Base-by-base conservation (phyloP, 1,140 invertebrate genomes). In the Bombus sylvicola region DNA sequence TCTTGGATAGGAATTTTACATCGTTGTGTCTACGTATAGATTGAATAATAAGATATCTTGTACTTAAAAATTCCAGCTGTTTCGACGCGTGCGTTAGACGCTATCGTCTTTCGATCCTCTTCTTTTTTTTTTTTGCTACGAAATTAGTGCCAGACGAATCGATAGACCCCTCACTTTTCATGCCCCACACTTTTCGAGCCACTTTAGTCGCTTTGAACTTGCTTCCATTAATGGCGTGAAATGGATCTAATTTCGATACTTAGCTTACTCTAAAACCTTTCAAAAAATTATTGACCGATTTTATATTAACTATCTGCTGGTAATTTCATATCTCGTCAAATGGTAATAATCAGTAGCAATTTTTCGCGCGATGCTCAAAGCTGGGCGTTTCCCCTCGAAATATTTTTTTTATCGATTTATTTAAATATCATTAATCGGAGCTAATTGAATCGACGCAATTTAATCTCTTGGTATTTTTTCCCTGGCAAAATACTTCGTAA, bases 201-300 rank as follows among this genome's bases (percentile, higher is more conserved):
- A 80, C 39, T 72, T 72, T 80, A n/a, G n/a, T 69, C 81, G 39
- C 83, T 85, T 85, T 85, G 83, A 85, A 80, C 83, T 85, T 73
- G 76, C 53, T 28, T 71, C 66, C 53, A 43, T 85, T 73, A 80
- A 85, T 64, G 57, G 34, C 43, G 22, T 12, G 12, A 69, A 69
- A 57, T 69, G 64, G 68, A 85, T 85, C 77, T 85, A 80, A 80
- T 85, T 85, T 80, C 31, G 68, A 85, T 73, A 80, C 83, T 79
- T 47, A 79, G 66, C 39, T 64, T 10, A 13, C 76, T 80, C 31
- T 53, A n/a, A 47, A 80, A 39, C 76, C 68, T 85, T 85, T 80
- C 47, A 72, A 37, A 80, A 62, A 80, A 85, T 85, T 72, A 85
- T 72, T 5, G 13, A 79, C 78, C n/a, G 37, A 62, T 73, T 85